phyloP scores from a whole-genome alignment of 2,113 vertebrate species.

The Centropus bengalensis region DNA sequence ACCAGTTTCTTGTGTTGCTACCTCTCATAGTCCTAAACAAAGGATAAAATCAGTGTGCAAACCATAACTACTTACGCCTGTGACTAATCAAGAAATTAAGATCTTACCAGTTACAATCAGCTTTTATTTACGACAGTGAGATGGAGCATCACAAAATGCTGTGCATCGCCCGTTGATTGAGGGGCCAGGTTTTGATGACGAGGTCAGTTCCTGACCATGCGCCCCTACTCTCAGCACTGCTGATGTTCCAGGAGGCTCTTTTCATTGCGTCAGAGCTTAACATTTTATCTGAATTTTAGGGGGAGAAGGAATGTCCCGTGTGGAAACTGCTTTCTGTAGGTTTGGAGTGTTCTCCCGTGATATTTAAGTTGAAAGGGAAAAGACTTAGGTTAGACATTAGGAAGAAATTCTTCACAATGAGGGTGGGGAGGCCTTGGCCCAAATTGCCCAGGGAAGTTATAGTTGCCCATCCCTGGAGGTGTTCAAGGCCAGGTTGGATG shows the following conservation, averaged over 20 bases:
- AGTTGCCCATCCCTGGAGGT: no score
- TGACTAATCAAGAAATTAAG: not conserved
- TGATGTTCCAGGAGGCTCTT: not conserved
- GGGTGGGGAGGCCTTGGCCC: no score
- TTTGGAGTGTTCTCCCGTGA: not conserved
- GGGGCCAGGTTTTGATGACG: not conserved
- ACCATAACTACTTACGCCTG: not conserved
- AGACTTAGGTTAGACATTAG: no score
- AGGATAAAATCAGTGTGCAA: not conserved
- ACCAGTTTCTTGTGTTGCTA: not conserved
- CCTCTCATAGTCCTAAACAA: not conserved
- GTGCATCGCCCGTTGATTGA: not conserved
- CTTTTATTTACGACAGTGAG: not conserved
- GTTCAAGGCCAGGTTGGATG: no score
- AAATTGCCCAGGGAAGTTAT: no score
- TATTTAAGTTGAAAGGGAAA: no score
- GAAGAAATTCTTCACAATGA: no score
- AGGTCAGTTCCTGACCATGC: not conserved
- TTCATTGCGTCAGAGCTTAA: not conserved
- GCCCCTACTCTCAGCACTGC: not conserved
- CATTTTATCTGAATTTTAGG: not conserved
- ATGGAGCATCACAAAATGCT: not conserved
- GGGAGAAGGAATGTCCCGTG: not conserved
- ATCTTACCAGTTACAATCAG: not conserved
- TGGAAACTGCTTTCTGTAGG: not conserved